Conservation (phyloP, 2,888 invertebrate species). For the Hirtodrosophila duncani region DNA sequence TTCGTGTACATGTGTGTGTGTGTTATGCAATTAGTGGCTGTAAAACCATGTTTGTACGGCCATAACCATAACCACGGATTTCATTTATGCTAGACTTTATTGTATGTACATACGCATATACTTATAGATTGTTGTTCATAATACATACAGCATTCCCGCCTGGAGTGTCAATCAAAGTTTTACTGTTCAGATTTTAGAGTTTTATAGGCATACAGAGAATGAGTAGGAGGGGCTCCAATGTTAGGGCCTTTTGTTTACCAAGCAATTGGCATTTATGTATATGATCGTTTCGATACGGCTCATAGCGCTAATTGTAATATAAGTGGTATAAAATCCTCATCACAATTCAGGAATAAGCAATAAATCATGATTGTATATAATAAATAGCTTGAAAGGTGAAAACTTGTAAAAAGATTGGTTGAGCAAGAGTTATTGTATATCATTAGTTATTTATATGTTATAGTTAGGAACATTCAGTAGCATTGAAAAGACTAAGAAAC, state of each 20-base stretch:
- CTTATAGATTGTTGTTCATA: constrained; percentile 19
- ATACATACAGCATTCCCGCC: constrained; percentile 25
- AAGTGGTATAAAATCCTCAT: constrained; percentile 18
- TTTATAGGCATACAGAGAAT: constrained; percentile 24
- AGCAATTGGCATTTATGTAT: constrained; percentile 36
- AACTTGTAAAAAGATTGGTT: too few species aligned
- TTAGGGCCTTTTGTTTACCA: constrained; percentile 24
- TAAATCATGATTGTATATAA: too few species aligned
- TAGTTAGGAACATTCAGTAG: too few species aligned
- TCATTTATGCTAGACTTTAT: constrained; percentile 27
- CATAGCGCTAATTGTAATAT: constrained; percentile 37
- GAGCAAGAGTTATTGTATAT: too few species aligned
- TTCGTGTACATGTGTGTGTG: constrained; percentile 43
- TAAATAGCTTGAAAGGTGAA: too few species aligned
- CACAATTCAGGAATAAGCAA: constrained; percentile 1
- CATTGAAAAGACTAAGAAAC: too few species aligned
- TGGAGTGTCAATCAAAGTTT: constrained; percentile 40
- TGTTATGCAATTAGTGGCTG: constrained; percentile 65
- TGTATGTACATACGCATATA: constrained; percentile 6
- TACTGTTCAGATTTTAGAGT: constrained; percentile 37
- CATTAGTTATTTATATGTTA: too few species aligned
- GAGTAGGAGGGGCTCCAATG: constrained; percentile 5
- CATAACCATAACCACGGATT: constrained; percentile 42
- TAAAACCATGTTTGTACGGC: constrained; percentile 58
- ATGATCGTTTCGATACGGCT: constrained; percentile 20